These are phyloP conservation scores for Holocentrus rufus DNA, from an alignment of 2,797 vertebrate species.

Conservation along the genomic window DNA sequence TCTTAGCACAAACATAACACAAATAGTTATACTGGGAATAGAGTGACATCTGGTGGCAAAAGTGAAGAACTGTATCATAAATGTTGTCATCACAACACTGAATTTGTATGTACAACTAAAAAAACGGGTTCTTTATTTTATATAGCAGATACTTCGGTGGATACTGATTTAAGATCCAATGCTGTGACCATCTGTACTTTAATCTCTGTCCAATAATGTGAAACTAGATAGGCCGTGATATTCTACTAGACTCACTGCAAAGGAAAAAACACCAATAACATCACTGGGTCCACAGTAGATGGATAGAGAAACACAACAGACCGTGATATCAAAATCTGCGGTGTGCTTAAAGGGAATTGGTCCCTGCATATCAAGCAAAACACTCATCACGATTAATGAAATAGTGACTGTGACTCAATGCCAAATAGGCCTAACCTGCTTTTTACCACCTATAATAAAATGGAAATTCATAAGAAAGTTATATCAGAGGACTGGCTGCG, in stretches of 20 bases:
- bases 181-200: fast-evolving
- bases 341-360: constrained; percentile 13
- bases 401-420: background rate
- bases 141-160: fast-evolving
- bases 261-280: background rate
- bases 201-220: background rate
- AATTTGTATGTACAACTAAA: background rate
- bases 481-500: background rate
- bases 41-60: constrained; percentile 64
- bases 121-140: background rate
- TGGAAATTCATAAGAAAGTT: constrained; percentile 6
- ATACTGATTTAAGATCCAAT: background rate
- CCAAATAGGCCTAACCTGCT: background rate
- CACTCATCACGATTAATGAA: background rate
- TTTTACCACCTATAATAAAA: background rate
- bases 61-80: background rate
- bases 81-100: constrained; percentile 10
- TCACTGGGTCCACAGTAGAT: background rate
- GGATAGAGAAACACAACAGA: background rate
- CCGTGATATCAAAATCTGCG: constrained; percentile 37
- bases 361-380: background rate
- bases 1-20: background rate
- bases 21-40: background rate
- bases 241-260: background rate
- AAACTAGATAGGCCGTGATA: background rate